A percentile compares a stretch with the other conserved stretches of the same genome.
Conservation (phyloP, 2,888 invertebrate species). For the Drosophila fulvimacula region DNA sequence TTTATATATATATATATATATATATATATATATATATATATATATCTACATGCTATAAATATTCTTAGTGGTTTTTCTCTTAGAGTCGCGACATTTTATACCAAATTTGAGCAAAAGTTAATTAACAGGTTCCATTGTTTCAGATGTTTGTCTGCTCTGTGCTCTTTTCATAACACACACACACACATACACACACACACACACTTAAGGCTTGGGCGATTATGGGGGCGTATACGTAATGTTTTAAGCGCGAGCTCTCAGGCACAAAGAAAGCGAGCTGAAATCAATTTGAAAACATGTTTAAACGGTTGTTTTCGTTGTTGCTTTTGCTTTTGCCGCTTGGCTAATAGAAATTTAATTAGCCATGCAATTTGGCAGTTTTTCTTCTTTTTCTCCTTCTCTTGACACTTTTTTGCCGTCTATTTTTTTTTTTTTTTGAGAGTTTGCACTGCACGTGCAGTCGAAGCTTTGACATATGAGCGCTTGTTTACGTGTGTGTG, state of each 20-base stretch:
- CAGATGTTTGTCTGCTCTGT: conserved; percentile 35
- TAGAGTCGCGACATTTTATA: conserved; percentile 64
- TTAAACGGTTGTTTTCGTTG: conserved; percentile 32
- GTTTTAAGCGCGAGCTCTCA: conserved; percentile 31
- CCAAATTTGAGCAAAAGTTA: conserved; percentile 73
- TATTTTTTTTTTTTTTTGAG: conserved; percentile 10
- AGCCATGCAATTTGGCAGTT: conserved; percentile 50
- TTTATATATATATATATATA: background rate
- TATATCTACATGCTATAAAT: background rate
- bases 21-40: background rate
- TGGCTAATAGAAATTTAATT: conserved; percentile 57
- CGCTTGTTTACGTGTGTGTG: conserved; percentile 3
- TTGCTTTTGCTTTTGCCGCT: conserved; percentile 21
- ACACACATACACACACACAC: background rate
- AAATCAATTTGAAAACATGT: conserved; percentile 49
- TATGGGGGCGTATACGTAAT: conserved; percentile 74
- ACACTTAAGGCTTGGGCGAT: conserved; percentile 23
- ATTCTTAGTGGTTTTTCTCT: conserved; percentile 29
- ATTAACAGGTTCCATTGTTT: conserved; percentile 77
- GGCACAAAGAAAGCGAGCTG: conserved; percentile 60
- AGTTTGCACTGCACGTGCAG: conserved; percentile 63
- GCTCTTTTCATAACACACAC: conserved; percentile 37
- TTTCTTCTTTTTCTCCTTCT: conserved; percentile 6
- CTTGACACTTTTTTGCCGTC: conserved; percentile 16
- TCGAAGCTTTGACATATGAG: conserved; percentile 45